These are phyloP conservation scores for Dioctria rufipes DNA, from an alignment of 2,888 invertebrate species.

Conservation along the genomic window DNA sequence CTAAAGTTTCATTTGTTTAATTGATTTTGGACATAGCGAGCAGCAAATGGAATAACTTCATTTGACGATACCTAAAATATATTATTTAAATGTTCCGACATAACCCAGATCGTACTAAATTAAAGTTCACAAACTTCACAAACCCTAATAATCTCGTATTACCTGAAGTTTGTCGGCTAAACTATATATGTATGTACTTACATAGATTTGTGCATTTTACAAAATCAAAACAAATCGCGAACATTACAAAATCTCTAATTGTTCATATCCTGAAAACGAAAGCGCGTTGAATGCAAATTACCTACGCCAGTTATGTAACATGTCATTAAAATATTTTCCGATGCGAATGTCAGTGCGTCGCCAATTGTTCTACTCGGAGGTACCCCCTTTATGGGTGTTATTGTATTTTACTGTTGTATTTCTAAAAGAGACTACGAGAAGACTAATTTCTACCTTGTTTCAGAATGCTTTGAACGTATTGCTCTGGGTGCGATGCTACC, in stretches of 20 bases:
- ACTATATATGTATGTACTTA: too few relatives aligned
- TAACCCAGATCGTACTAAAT: too few relatives aligned
- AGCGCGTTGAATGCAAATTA: constrained; percentile 17
- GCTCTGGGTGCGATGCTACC: constrained; percentile 77
- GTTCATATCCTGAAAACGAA: not conserved
- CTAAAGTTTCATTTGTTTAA: too few relatives aligned
- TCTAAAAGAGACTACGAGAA: not conserved
- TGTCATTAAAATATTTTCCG: not conserved
- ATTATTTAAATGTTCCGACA: too few relatives aligned
- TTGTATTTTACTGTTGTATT: not conserved
- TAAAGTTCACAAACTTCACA: too few relatives aligned
- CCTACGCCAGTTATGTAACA: constrained; percentile 8
- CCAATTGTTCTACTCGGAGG: not conserved
- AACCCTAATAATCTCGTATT: too few relatives aligned
- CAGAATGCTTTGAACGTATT: constrained; percentile 79
- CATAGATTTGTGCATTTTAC: too few relatives aligned
- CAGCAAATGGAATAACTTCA: too few relatives aligned
- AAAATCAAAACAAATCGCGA: not conserved
- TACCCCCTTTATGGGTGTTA: not conserved
- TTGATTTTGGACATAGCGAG: too few relatives aligned
- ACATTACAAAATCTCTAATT: not conserved
- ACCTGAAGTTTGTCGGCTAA: too few relatives aligned
- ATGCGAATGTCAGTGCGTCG: not conserved
- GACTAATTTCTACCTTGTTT: constrained; percentile 58
- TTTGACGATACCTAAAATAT: too few relatives aligned